Conservation (phyloP, 2,797 vertebrate genomes). For the Bovichtus diacanthus region DNA sequence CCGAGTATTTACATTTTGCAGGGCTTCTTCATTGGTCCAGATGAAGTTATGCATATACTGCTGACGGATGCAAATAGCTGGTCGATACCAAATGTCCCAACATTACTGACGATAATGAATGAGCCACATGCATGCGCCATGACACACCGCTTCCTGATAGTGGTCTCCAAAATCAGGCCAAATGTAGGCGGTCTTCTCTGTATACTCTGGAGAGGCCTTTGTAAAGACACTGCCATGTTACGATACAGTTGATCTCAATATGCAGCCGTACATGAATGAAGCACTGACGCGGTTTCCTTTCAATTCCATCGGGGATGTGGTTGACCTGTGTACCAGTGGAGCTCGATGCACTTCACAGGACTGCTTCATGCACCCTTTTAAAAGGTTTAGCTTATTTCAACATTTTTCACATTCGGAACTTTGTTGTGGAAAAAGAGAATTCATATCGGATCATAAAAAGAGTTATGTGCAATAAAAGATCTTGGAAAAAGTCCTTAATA, state of each 20-base stretch:
- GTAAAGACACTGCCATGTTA: neutral
- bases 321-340: neutral
- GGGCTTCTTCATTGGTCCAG: neutral
- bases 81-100: neutral
- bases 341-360: slow-evolving; percentile 12
- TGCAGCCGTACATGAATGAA: neutral
- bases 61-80: neutral
- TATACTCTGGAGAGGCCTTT: neutral
- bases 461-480: slow-evolving; percentile 50
- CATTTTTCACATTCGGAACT: slow-evolving; percentile 66
- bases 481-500: slow-evolving; percentile 17
- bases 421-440: slow-evolving; percentile 22
- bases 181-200: neutral
- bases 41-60: neutral
- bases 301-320: neutral
- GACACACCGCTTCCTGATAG: neutral
- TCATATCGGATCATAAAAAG: slow-evolving; percentile 11
- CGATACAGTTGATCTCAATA: slow-evolving; percentile 3
- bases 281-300: neutral
- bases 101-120: neutral
- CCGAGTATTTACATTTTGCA: slow-evolving; percentile 1
- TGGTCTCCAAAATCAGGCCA: neutral
- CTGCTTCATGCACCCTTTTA: slow-evolving; percentile 12
- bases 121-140: neutral
- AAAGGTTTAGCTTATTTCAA: slow-evolving; percentile 64